Percentiles rank a stretch among this genome's conserved stretches.
phyloP scores from a whole-genome alignment of 2,888 invertebrate species.

The Chesias legatella region DNA sequence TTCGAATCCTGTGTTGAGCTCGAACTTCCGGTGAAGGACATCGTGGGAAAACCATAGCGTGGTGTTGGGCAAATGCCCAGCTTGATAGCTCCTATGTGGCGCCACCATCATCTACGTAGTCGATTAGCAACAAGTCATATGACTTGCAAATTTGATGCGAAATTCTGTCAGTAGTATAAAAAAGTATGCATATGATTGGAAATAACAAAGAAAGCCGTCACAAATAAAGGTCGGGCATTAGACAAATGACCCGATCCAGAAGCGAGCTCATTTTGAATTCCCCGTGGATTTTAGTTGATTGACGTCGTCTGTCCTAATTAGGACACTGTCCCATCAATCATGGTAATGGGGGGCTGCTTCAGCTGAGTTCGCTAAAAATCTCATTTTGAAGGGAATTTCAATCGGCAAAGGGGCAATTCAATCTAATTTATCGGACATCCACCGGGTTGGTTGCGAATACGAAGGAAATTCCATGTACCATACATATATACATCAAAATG shows the following conservation, averaged over 20 bases:
- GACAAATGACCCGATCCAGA: conserved; percentile 38
- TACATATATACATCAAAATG: too few relatives aligned
- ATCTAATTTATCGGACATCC: not conserved
- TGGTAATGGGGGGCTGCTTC: conserved; percentile 51
- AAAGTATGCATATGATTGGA: not conserved
- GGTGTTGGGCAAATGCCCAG: too few relatives aligned
- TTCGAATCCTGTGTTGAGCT: too few relatives aligned
- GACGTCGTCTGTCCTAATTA: conserved; percentile 59
- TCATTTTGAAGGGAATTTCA: conserved; percentile 18
- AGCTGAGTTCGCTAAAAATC: conserved; percentile 32
- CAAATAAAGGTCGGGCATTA: conserved; percentile 23
- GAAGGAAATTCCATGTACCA: too few relatives aligned
- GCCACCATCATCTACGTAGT: too few relatives aligned
- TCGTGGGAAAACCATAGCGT: too few relatives aligned
- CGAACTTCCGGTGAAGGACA: too few relatives aligned
- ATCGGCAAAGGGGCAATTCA: not conserved
- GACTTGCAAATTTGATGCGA: too few relatives aligned
- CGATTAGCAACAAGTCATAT: too few relatives aligned
- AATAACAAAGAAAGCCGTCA: not conserved
- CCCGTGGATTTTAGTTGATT: conserved; percentile 43
- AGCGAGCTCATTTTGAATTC: conserved; percentile 42
- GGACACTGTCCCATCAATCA: conserved; percentile 55
- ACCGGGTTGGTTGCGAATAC: not conserved
- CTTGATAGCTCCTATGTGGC: too few relatives aligned
- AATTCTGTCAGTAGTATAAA: too few relatives aligned